These are phyloP conservation scores for Eclectus roratus DNA, from an alignment of 2,113 vertebrate species.

Conservation along the genomic window DNA sequence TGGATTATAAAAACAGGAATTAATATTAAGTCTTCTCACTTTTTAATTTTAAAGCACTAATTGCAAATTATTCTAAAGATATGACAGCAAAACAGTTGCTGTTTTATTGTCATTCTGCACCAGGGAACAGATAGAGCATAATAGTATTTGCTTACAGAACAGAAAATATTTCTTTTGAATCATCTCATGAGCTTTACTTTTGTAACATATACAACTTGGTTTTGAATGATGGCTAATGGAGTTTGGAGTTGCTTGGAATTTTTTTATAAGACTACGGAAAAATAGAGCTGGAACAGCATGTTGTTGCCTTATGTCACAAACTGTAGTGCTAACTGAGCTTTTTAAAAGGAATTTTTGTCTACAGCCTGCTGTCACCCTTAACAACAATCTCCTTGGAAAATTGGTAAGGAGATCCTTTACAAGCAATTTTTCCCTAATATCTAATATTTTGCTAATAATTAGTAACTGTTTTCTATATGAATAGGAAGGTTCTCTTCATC, in stretches of 20 bases:
- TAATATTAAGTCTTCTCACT: neutral
- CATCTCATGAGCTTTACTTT: neutral
- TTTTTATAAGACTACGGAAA: neutral
- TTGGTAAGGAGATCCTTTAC: neutral
- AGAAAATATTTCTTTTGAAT: neutral
- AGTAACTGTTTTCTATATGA: neutral
- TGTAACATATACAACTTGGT: neutral
- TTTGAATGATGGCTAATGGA: neutral
- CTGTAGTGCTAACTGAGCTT: neutral
- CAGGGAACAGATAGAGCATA: neutral
- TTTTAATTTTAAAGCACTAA: slow-evolving; percentile 29
- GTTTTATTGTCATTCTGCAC: neutral
- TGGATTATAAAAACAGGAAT: neutral
- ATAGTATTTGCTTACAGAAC: neutral
- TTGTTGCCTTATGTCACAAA: neutral
- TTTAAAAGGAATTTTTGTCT: neutral
- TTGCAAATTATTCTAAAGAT: slow-evolving; percentile 7
- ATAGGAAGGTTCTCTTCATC: neutral
- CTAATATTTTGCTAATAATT: neutral
- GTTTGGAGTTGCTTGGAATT: neutral
- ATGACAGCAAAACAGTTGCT: neutral
- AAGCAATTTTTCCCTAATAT: neutral
- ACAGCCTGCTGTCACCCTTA: neutral
- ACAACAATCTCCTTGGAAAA: neutral
- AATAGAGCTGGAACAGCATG: neutral